Evolutionary conservation across 2,113 vertebrate species (phyloP).

Genomic region (Gymnocephalus cernua): DNA sequence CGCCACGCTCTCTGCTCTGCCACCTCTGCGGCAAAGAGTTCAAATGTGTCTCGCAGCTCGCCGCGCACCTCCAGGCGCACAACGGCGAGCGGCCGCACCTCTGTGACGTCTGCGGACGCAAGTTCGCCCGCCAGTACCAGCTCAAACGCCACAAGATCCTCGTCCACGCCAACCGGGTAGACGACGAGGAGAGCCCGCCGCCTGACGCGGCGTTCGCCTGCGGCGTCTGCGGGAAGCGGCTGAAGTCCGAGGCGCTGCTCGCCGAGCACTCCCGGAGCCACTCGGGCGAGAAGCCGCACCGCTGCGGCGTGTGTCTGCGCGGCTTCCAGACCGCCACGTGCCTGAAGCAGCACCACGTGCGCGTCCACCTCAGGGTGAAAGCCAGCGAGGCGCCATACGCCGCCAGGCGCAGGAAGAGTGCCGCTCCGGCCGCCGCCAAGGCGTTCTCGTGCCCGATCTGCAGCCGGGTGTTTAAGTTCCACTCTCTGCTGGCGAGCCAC

Average conservation of each 20-base stretch:
- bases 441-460: constrained; percentile 62
- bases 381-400: accelerated
- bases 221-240: constrained; percentile 55
- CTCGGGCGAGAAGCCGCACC: constrained; percentile 43
- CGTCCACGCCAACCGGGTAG: constrained; percentile 10
- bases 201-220: constrained; percentile 4
- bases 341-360: constrained; percentile 69
- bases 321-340: constrained; percentile 62
- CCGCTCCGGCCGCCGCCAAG: accelerated
- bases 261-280: constrained; percentile 52
- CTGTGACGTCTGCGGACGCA: constrained; percentile 76
- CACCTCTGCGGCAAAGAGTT: constrained; percentile 75
- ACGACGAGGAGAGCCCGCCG: accelerated
- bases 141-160: constrained; percentile 70
- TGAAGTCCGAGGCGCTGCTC: constrained; percentile 51
- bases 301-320: constrained; percentile 62
- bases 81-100: constrained; percentile 75
- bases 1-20: constrained; percentile 64
- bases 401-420: background rate
- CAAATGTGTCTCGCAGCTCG: constrained; percentile 69
- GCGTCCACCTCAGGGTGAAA: constrained; percentile 53
- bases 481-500: constrained; percentile 68
- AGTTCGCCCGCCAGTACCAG: constrained; percentile 72
- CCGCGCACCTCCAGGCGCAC: constrained; percentile 69
- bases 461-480: constrained; percentile 61